Base-by-base conservation (phyloP, 2,888 invertebrate species). In the Strigamia transsilvanica region DNA sequence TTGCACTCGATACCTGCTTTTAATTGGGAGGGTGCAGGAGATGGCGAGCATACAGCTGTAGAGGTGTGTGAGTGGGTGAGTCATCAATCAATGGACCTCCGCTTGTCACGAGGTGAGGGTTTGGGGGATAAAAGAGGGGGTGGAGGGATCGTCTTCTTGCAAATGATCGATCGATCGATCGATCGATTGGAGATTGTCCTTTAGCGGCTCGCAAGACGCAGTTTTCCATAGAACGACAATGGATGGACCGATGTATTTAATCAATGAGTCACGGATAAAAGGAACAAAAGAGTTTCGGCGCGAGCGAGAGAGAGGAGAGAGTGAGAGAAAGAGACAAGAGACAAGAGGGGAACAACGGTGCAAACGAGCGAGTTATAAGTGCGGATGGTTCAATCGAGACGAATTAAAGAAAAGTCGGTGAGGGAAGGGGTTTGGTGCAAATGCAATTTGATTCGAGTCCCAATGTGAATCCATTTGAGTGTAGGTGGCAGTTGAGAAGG, bases 71-170 rank as follows among this genome's bases (percentile, higher is more conserved):
- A 46, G 80, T 32, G 56, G 80, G 51, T 80, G 80, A 80, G 51
- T 80, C 80, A 80, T 80, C 80, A 80, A 80, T 80, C 80, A 80
- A 80, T 80, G 42, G 79, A 79, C 34, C 79, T 51, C 56, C 73
- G 73, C 73, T 73, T 73, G 73, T 73, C 73, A 73, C 73, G 73
- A 73, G 73, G 73, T 73, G 73, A 73, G 73, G 73, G 38, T 27
- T 15, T 13, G 78, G 32, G 32, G 32, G 15, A 9, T 10, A 23
- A 9, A n/a, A 32, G n/a, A 27, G 78, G 38, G 73, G 61, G 18
- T 9, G 32, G n/a, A 73, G 73, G 73, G 73, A 18, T 51, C 51
- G 23, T 73, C 73, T 73, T 73, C 73, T 73, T 73, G 27, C 32
- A 73, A 73, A 73, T 73, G 73, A 73, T 73, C 73, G 73, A 73